Percentiles rank a stretch among this genome's conserved stretches.
phyloP scores from a whole-genome alignment of 2,797 vertebrate species.

The Anas acuta region DNA sequence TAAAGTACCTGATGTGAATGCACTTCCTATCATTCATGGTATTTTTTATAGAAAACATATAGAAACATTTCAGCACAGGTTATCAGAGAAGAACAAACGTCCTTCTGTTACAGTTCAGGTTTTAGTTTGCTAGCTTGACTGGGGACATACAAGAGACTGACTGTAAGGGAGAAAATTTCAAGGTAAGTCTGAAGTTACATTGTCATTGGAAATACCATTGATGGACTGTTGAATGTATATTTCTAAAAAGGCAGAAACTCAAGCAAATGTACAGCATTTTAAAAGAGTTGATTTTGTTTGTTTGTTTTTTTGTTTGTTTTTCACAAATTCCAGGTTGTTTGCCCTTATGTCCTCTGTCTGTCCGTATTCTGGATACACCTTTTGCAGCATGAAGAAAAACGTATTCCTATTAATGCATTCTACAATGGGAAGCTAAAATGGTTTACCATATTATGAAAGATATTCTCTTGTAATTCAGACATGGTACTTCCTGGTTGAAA shows the following conservation, averaged over 20 bases:
- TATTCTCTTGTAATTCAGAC: background rate
- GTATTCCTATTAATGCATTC: background rate
- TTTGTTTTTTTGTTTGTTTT: background rate
- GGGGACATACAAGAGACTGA: background rate
- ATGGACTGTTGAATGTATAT: background rate
- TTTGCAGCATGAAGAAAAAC: background rate
- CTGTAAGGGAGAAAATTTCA: background rate
- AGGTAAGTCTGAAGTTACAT: background rate
- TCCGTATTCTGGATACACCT: background rate
- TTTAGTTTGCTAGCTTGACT: background rate
- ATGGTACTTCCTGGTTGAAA: background rate
- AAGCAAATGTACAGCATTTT: background rate
- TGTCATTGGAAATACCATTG: background rate
- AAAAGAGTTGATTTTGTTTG: background rate
- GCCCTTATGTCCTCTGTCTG: accelerated
- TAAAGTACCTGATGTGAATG: background rate
- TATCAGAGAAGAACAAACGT: background rate
- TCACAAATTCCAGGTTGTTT: background rate
- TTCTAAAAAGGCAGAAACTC: background rate
- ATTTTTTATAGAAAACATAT: background rate
- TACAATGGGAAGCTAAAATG: background rate
- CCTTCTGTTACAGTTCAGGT: background rate
- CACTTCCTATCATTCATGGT: background rate
- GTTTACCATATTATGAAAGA: background rate
- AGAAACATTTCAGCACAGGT: background rate